Conservation (phyloP, 2,797 vertebrate genomes). For the Podargus strigoides region DNA sequence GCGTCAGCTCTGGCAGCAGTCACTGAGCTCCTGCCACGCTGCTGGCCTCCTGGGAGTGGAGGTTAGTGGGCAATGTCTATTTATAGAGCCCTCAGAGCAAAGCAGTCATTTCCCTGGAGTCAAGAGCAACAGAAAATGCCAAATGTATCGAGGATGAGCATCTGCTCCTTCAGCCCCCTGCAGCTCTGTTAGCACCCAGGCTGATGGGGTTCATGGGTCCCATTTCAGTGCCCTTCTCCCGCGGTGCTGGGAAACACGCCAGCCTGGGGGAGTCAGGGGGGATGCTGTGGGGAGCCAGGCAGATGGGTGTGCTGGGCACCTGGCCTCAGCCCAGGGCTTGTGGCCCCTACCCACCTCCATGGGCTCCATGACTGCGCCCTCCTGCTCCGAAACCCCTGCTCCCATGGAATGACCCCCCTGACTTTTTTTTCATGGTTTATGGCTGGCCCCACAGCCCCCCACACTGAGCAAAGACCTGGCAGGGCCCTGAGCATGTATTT, state of each 20-base stretch:
- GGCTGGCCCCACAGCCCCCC: background rate
- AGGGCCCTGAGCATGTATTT: background rate
- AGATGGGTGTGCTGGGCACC: fast-evolving
- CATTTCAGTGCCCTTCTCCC: background rate
- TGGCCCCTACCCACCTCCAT: background rate
- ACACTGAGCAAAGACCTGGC: background rate
- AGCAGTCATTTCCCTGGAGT: conserved; percentile 15
- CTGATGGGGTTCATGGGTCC: background rate
- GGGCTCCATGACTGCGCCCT: background rate
- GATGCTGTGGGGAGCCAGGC: background rate
- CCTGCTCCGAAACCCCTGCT: background rate
- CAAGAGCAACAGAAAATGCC: conserved; percentile 4
- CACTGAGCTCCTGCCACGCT: background rate
- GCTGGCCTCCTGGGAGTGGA: background rate
- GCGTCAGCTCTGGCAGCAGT: background rate
- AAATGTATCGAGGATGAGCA: background rate
- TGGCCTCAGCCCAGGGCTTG: fast-evolving
- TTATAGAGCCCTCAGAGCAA: background rate
- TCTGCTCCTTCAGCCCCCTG: background rate
- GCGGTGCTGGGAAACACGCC: background rate
- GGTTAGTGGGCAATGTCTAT: conserved; percentile 8
- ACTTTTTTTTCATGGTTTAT: fast-evolving
- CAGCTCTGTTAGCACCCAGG: background rate
- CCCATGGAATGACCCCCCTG: background rate
- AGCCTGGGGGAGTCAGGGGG: background rate